These are phyloP conservation scores for Rhinoptilus africanus DNA, from an alignment of 2,113 vertebrate genomes.

Conservation along the genomic window DNA sequence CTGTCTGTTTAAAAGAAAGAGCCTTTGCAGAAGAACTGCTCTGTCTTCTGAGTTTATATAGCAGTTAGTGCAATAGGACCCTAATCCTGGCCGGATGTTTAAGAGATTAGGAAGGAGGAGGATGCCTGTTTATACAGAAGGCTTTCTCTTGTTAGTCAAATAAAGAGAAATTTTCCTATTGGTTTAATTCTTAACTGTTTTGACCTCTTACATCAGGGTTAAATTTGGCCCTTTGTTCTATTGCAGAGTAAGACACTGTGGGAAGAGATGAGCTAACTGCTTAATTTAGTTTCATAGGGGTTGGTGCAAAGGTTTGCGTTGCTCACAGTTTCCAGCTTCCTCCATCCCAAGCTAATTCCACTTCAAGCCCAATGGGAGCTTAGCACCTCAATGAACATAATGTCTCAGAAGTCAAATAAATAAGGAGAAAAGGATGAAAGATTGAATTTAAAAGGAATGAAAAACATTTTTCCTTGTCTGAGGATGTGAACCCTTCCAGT, in stretches of 20 bases:
- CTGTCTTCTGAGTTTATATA: constrained; percentile 51
- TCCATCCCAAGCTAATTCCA: constrained; percentile 38
- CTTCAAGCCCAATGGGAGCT: constrained; percentile 28
- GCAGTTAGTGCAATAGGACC: constrained; percentile 37
- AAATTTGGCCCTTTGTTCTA: constrained; percentile 62
- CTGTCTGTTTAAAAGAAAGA: not conserved
- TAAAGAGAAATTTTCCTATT: constrained; percentile 61
- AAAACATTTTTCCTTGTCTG: constrained; percentile 63
- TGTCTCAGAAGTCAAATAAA: constrained; percentile 50
- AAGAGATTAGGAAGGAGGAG: constrained; percentile 58
- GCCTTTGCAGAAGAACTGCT: constrained; percentile 20
- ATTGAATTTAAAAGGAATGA: constrained; percentile 47
- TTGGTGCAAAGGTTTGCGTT: not conserved
- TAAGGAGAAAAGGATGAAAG: constrained; percentile 35
- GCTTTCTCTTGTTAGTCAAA: constrained; percentile 58
- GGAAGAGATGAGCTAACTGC: constrained; percentile 48
- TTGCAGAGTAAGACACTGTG: constrained; percentile 23
- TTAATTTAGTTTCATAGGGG: constrained; percentile 53
- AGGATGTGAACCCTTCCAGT: constrained; percentile 23
- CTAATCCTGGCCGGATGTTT: constrained; percentile 65
- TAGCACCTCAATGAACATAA: constrained; percentile 50
- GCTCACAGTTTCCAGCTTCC: constrained; percentile 12
- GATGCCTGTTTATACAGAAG: constrained; percentile 62
- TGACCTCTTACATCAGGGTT: constrained; percentile 60
- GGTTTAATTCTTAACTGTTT: constrained; percentile 61